phyloP scores from a whole-genome alignment of 37 sponge, comb jelly and placozoan genomes.

The Spongilla lacustris region DNA sequence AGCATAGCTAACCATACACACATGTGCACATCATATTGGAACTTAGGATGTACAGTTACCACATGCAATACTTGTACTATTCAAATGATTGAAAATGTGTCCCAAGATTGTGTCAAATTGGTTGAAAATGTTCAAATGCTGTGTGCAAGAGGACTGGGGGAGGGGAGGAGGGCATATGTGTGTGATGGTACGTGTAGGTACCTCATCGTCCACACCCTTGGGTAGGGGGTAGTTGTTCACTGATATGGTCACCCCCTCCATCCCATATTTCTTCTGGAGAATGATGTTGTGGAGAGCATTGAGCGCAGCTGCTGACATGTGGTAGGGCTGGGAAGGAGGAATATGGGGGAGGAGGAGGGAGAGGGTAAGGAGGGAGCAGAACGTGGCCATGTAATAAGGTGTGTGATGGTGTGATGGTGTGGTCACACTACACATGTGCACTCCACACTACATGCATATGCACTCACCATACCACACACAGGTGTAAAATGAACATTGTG shows the following conservation, averaged over 20 bases:
- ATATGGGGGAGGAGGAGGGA: background rate
- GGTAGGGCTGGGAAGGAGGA: conserved; percentile 40
- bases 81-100: too few relatives aligned
- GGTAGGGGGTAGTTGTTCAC: conserved; percentile 81
- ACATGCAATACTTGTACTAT: too few relatives aligned
- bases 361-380: too few relatives aligned
- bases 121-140: too few relatives aligned
- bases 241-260: conserved; percentile 32
- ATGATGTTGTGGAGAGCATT: conserved; percentile 62
- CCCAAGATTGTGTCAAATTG: too few relatives aligned
- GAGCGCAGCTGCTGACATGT: conserved; percentile 76
- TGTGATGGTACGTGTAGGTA: background rate
- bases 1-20: too few relatives aligned
- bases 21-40: too few relatives aligned
- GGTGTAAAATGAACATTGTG: too few relatives aligned
- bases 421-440: too few relatives aligned
- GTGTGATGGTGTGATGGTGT: conserved; percentile 18
- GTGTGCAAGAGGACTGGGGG: background rate
- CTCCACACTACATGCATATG: background rate
- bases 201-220: conserved; percentile 30
- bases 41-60: too few relatives aligned
- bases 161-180: background rate
- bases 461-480: background rate
- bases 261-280: conserved; percentile 14
- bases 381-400: too few relatives aligned